Conservation (phyloP, 1,140 invertebrate genomes). For the Mesaphorura yosii region DNA sequence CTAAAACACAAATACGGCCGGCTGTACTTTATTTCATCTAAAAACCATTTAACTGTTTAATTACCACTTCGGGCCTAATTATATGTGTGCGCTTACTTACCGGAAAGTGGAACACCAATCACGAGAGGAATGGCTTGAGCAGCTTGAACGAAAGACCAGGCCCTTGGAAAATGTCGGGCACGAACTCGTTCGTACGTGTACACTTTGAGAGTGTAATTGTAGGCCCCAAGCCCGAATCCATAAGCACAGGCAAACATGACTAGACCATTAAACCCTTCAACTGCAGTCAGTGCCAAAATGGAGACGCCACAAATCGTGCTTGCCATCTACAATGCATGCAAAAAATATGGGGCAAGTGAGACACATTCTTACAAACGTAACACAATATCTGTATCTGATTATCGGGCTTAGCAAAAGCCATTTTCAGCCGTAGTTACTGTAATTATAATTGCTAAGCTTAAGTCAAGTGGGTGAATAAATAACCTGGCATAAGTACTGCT, state of each 20-base stretch:
- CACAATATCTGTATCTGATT: not conserved
- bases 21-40: not conserved
- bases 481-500: constrained; percentile 66
- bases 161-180: constrained; percentile 63
- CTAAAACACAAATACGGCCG: constrained; percentile 36
- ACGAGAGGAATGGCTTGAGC: constrained; percentile 74
- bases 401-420: constrained; percentile 21
- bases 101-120: constrained; percentile 70
- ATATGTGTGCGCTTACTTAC: constrained; percentile 38
- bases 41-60: not conserved
- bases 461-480: too few relatives aligned
- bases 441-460: too few relatives aligned
- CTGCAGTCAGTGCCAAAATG: constrained; percentile 65
- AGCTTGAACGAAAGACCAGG: constrained; percentile 79
- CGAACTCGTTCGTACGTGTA: constrained; percentile 74
- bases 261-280: constrained; percentile 56
- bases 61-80: not conserved
- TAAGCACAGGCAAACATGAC: constrained; percentile 75
- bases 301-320: constrained; percentile 63
- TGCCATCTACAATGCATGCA: constrained; percentile 18
- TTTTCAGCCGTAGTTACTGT: too few relatives aligned
- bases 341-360: not conserved
- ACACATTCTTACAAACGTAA: too few relatives aligned
- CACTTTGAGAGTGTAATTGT: constrained; percentile 78
- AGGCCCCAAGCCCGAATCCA: constrained; percentile 51